A percentile compares a stretch with the other conserved stretches of the same genome.
These are phyloP conservation scores for Lottia scabra DNA, from an alignment of 2,888 invertebrate species.

Conservation along the genomic window DNA sequence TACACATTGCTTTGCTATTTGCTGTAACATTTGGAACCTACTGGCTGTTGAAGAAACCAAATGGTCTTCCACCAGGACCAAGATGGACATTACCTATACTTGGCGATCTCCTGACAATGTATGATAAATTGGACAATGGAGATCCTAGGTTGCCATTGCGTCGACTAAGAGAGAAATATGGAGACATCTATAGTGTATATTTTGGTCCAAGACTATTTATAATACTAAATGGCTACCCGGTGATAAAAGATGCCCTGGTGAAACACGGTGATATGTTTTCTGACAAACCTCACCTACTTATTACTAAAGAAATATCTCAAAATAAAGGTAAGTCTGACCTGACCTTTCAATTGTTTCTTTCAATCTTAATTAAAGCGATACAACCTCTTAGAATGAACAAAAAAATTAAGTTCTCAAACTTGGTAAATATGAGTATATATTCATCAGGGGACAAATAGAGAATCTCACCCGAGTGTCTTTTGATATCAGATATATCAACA, in stretches of 20 bases:
- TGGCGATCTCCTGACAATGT: constrained; percentile 4
- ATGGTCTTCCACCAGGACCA: constrained; percentile 10
- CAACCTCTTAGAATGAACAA: too few relatives aligned
- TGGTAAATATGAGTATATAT: too few relatives aligned
- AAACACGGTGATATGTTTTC: constrained; percentile 37
- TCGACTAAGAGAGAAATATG: constrained; percentile 36
- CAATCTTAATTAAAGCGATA: too few relatives aligned
- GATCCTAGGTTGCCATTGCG: constrained; percentile 31
- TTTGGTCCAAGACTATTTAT: constrained; percentile 39
- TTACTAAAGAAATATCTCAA: neutral
- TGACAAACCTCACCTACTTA: constrained; percentile 33
- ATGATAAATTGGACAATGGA: constrained; percentile 6
- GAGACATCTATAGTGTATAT: constrained; percentile 39
- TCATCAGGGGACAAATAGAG: too few relatives aligned
- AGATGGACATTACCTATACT: constrained; percentile 6
- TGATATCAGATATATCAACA: too few relatives aligned
- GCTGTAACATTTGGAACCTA: neutral
- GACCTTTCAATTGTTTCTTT: too few relatives aligned
- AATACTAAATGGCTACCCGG: constrained; percentile 40
- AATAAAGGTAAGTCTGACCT: constrained; percentile 8
- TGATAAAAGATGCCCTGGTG: constrained; percentile 41
- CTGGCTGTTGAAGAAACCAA: constrained; percentile 1
- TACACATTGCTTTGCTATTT: neutral
- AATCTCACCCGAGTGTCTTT: too few relatives aligned
- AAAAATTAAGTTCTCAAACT: too few relatives aligned